phyloP scores from a whole-genome alignment of 2,113 vertebrate genomes.

The Calypte anna region DNA sequence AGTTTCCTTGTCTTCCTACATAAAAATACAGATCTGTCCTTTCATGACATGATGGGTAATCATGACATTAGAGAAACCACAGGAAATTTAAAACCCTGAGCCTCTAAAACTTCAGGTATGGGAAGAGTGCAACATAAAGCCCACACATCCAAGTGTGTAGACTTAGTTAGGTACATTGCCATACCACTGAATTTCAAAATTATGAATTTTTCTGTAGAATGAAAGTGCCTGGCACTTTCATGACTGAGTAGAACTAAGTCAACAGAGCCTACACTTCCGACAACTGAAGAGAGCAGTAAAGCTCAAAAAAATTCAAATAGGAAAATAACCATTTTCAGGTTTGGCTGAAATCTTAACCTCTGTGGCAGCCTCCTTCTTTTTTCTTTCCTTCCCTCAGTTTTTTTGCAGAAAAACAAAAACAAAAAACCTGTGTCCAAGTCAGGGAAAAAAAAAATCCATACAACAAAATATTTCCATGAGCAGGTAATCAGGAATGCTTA shows the following conservation, averaged over 20 bases:
- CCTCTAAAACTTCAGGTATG: background rate
- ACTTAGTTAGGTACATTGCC: background rate
- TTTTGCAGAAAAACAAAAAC: background rate
- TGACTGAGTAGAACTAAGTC: background rate
- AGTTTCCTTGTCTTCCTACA: background rate
- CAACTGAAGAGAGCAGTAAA: background rate
- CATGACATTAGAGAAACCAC: background rate
- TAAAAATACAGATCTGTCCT: background rate
- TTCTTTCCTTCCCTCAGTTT: background rate
- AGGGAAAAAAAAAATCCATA: background rate
- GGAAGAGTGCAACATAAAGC: background rate
- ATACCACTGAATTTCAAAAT: background rate
- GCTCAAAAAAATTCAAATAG: background rate
- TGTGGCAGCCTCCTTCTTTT: background rate
- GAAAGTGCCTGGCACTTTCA: background rate
- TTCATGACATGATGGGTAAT: background rate
- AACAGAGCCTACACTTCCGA: background rate
- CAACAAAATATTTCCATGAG: background rate
- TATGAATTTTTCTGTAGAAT: background rate
- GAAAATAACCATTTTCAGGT: background rate
- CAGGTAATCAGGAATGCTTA: background rate
- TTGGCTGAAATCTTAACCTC: background rate
- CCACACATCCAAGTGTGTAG: background rate
- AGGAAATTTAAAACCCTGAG: background rate
- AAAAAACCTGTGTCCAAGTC: accelerated